These are phyloP conservation scores for Loris lydekkerianus DNA, from an alignment of 2,797 vertebrate genomes.

Conservation along the genomic window DNA sequence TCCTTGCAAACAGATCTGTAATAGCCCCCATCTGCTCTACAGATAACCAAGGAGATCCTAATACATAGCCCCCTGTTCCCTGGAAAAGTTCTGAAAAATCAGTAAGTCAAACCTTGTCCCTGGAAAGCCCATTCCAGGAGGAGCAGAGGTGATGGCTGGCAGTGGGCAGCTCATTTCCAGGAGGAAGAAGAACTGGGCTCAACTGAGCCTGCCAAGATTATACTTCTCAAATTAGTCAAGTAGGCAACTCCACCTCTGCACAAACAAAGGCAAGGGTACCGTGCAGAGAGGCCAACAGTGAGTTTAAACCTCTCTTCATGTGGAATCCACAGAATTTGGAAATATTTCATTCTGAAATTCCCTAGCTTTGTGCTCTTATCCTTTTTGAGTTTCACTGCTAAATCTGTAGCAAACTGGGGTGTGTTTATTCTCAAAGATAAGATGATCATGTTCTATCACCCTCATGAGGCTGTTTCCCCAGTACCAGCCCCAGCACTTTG, in stretches of 20 bases:
- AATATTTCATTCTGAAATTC: not conserved
- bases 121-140: not conserved
- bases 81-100: not conserved
- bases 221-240: not conserved
- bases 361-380: not conserved
- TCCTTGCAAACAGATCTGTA: slow-evolving; percentile 60
- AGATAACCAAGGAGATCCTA: slow-evolving; percentile 30
- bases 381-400: not conserved
- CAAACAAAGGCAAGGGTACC: not conserved
- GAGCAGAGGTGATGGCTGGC: not conserved
- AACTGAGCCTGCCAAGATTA: not conserved
- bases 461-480: not conserved
- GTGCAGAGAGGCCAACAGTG: not conserved
- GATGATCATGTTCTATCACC: not conserved
- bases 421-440: not conserved
- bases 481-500: not conserved
- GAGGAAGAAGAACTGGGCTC: not conserved
- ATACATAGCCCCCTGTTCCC: not conserved
- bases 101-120: not conserved
- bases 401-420: not conserved
- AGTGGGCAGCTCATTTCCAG: not conserved
- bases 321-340: not conserved
- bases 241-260: not conserved
- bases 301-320: not conserved
- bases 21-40: slow-evolving; percentile 41